Evolutionary conservation across 2,113 vertebrate species (phyloP).

Genomic region (Fregetta grallaria): DNA sequence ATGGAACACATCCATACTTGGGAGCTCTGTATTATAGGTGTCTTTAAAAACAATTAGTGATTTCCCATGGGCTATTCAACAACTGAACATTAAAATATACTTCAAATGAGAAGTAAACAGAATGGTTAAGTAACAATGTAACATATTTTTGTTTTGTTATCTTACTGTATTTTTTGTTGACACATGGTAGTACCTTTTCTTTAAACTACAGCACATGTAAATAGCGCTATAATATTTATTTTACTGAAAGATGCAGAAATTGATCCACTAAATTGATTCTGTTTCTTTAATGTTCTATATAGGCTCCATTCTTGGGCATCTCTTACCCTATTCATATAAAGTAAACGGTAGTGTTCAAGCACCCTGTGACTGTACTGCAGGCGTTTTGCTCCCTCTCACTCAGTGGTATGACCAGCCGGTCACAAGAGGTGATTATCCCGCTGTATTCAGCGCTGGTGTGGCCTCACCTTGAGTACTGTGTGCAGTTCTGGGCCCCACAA

Average conservation of each 20-base stretch:
- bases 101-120: neutral
- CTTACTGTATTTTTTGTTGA: neutral
- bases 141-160: neutral
- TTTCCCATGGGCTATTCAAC: neutral
- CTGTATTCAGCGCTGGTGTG: rapidly evolving
- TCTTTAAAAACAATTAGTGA: neutral
- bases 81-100: neutral
- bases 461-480: too few relatives aligned
- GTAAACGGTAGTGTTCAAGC: neutral
- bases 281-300: neutral
- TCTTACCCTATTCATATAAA: neutral
- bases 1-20: neutral
- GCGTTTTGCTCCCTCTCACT: neutral
- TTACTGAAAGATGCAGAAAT: neutral
- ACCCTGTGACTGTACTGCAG: neutral
- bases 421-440: rapidly evolving
- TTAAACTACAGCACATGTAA: neutral
- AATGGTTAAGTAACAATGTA: neutral
- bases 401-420: neutral
- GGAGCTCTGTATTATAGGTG: neutral
- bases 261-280: neutral
- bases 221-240: neutral
- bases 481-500: neutral
- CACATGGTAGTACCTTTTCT: neutral
- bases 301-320: too few relatives aligned